A percentile compares a stretch with the other conserved stretches of the same genome.
Evolutionary conservation across 2,113 vertebrate genomes (phyloP).

Genomic region (Sporophila hypoxantha): DNA sequence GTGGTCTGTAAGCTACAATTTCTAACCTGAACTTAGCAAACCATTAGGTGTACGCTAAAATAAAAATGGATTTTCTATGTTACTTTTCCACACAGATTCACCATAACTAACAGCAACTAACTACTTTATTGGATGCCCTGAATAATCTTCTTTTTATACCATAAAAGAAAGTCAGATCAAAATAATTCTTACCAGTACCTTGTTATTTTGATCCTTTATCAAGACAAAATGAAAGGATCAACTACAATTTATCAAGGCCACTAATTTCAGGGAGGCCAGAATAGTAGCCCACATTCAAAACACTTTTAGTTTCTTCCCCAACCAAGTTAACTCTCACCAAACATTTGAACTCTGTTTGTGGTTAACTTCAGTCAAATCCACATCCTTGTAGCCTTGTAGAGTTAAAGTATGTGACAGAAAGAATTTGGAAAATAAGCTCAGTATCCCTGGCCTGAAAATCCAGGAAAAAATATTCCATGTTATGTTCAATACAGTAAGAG

Average conservation of each 20-base stretch:
- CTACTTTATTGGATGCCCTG: background rate
- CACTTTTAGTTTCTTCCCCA: background rate
- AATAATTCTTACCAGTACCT: background rate
- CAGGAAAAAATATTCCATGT: background rate
- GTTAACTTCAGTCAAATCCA: background rate
- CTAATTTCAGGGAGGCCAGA: background rate
- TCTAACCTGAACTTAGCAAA: conserved; percentile 11
- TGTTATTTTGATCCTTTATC: background rate
- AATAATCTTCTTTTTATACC: background rate
- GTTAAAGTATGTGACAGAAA: background rate
- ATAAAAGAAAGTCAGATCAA: background rate
- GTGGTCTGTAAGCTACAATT: conserved; percentile 3
- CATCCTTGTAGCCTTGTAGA: background rate
- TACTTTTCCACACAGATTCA: background rate
- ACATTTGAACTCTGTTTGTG: background rate
- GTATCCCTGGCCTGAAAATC: background rate
- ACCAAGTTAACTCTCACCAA: background rate
- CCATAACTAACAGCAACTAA: conserved; percentile 15
- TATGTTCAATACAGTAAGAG: background rate
- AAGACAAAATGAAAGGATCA: background rate
- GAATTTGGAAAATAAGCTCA: background rate
- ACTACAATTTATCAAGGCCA: background rate
- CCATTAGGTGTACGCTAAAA: conserved; percentile 10
- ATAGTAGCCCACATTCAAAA: background rate
- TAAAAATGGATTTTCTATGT: conserved; percentile 6